Evolutionary conservation across 2,797 vertebrate species (phyloP).

Genomic region (Malacoraja senta): DNA sequence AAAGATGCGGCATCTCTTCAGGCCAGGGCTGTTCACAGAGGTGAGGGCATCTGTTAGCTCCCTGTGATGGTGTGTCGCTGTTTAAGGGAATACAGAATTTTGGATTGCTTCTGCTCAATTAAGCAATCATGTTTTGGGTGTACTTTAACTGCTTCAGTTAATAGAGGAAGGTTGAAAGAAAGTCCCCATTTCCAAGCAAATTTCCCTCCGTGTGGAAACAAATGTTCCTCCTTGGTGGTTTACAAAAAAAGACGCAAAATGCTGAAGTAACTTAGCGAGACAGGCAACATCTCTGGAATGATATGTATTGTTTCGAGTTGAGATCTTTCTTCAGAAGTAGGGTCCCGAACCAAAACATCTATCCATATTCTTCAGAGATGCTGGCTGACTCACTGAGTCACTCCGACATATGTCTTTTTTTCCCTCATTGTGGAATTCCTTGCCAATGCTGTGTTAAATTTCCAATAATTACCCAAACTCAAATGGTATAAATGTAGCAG

Average conservation of each 20-base stretch:
- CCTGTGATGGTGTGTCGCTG: not conserved
- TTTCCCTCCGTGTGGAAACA: not conserved
- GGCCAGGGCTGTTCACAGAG: conserved; percentile 86
- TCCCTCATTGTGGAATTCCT: not conserved
- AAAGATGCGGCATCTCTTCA: conserved; percentile 92
- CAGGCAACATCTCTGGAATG: too few relatives aligned
- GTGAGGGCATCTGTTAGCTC: conserved; percentile 51
- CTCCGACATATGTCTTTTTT: too few relatives aligned
- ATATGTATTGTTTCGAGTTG: too few relatives aligned
- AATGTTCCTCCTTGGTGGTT: too few relatives aligned
- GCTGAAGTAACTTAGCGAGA: too few relatives aligned
- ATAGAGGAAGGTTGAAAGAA: not conserved
- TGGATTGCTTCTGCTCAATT: not conserved
- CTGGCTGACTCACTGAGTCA: too few relatives aligned
- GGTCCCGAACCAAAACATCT: too few relatives aligned
- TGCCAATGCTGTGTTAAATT: not conserved
- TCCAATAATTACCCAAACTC: not conserved
- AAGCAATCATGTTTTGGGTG: not conserved
- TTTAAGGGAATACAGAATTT: not conserved
- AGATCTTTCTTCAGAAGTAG: too few relatives aligned
- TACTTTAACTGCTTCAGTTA: not conserved
- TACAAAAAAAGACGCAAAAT: too few relatives aligned
- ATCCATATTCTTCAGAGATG: too few relatives aligned
- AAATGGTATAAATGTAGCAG: not conserved
- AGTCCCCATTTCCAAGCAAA: not conserved